These are phyloP conservation scores for Leucozona laternaria DNA, from an alignment of 2,888 invertebrate species.

Conservation along the genomic window DNA sequence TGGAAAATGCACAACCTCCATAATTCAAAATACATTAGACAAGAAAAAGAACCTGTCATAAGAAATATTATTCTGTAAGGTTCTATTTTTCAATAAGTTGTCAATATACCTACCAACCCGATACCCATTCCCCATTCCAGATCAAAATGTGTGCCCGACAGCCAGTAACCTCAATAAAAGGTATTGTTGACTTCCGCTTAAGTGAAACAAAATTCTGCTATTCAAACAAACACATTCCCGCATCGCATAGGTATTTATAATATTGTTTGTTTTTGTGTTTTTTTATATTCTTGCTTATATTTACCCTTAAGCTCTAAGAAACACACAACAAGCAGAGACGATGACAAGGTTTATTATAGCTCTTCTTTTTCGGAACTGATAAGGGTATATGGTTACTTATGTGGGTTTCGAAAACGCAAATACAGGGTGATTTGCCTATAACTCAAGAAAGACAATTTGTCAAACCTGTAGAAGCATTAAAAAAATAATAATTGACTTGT, in stretches of 20 bases:
- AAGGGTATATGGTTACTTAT: conserved; percentile 29
- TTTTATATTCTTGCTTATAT: conserved; percentile 38
- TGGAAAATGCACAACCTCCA: conserved; percentile 3
- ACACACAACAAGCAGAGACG: conserved; percentile 31
- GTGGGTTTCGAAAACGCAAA: not conserved
- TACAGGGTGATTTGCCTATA: not conserved
- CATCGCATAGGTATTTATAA: too few relatives aligned
- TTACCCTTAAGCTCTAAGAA: conserved; percentile 54
- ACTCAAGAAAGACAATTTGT: not conserved
- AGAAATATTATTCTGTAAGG: not conserved
- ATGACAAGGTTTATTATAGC: conserved; percentile 55
- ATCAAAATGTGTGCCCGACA: conserved; percentile 28
- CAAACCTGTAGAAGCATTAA: too few relatives aligned
- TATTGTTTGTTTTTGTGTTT: conserved; percentile 8
- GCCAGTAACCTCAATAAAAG: conserved; percentile 48
- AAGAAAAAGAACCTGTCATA: conserved; percentile 10
- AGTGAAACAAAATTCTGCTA: conserved; percentile 56
- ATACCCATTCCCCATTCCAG: conserved; percentile 11
- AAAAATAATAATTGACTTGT: too few relatives aligned
- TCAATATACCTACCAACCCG: conserved; percentile 4
- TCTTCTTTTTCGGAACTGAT: conserved; percentile 23
- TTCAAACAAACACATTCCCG: conserved; percentile 50
- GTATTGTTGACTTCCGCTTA: conserved; percentile 57
- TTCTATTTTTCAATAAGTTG: conserved; percentile 38
- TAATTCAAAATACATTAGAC: not conserved